Evolutionary conservation across 2,113 vertebrate genomes (phyloP), one percentile per base, ranked within the genome.

Genomic region (Psittacula cyanocephala): DNA sequence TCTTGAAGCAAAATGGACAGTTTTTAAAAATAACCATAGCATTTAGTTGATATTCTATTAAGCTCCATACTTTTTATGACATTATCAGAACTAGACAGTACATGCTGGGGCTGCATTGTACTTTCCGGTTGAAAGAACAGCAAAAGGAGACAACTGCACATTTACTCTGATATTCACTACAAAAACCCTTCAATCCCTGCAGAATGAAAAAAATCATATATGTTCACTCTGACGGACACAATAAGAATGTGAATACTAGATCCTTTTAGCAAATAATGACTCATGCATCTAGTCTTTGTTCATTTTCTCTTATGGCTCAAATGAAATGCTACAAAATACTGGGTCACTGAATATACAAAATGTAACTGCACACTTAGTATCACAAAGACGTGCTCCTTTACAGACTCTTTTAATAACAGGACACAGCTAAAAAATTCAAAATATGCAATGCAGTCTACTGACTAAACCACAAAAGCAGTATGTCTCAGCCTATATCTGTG

Each of bases 331-430:
- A 84, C 62, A 81, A 93, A 95, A 95, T 94, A 95, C 57, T 77
- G 72, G 96, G 95, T 96, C 95, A 95, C 78, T 93, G 93, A 95
- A 81, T 94, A 60, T 29, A 95, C 31, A 95, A 95, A 96, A 96
- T 91, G 25, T 68, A 95, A 75, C 70, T 63, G 55, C 91, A 93
- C 44, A 85, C 55, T 69, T 68, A 57, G 35, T 43, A 62, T 63
- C 81, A 79, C 41, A 93, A 91, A 93, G 80, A 78, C 57, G 28
- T 20, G 35, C 25, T 78, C 37, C 63, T 94, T 71, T 78, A 57
- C 25, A 67, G 70, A 59, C 35, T 85, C 29, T 53, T 81, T 71
- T 50, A 63, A 49, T 64, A 67, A 74, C 0, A 86, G 46, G n/a
- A 80, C 5, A 11, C 31, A 77, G 67, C 37, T 92, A 89, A 88